Conservation (phyloP, 2,888 invertebrate genomes). For the Ophonus ardosiacus region DNA sequence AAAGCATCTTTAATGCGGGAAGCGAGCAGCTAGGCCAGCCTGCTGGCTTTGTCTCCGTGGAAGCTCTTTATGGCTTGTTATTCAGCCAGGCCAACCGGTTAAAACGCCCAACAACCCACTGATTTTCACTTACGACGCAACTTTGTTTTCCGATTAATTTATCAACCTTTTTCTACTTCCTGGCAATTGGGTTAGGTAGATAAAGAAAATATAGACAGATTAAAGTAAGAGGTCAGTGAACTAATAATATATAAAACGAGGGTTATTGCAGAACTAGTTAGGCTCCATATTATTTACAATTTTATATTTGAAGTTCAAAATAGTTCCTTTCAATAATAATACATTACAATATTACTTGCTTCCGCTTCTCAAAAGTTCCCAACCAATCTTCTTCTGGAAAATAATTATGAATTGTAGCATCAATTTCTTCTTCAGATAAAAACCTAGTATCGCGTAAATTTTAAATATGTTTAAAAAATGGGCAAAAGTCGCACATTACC, state of each 20-base stretch:
- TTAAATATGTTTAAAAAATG: too few species aligned
- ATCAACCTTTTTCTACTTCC: background rate
- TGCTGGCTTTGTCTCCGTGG: constrained; percentile 20
- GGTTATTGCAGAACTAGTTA: too few species aligned
- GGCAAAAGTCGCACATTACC: too few species aligned
- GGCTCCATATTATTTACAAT: too few species aligned
- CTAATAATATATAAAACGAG: background rate
- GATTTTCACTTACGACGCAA: constrained; percentile 29
- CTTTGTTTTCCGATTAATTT: constrained; percentile 21
- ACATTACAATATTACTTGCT: too few species aligned
- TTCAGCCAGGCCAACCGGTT: background rate
- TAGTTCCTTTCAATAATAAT: too few species aligned
- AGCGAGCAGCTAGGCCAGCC: constrained; percentile 13
- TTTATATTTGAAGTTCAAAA: too few species aligned
- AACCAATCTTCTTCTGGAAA: too few species aligned
- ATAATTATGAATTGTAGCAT: too few species aligned
- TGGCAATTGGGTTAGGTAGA: background rate
- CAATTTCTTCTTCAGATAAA: too few species aligned
- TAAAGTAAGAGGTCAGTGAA: background rate
- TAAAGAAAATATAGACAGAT: background rate
- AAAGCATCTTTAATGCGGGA: constrained; percentile 51
- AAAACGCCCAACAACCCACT: background rate
- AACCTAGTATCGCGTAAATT: too few species aligned
- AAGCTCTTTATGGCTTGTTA: constrained; percentile 37
- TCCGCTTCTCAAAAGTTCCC: too few species aligned